Base-by-base conservation (phyloP, 2,888 invertebrate species). In the Matsumyia berberina region DNA sequence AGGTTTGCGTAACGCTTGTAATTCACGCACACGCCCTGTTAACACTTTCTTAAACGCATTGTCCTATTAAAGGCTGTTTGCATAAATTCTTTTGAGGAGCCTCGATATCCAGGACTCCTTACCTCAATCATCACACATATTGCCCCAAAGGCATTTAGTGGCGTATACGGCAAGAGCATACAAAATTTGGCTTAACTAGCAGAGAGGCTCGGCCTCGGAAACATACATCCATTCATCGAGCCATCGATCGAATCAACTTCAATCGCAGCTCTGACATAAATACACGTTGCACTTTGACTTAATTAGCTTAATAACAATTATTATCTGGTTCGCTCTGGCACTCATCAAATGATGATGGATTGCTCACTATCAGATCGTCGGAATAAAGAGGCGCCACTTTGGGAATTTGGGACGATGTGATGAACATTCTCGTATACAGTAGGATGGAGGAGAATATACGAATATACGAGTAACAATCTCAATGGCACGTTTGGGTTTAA, bases 241-340 rank as follows among this genome's bases (percentile, higher is more conserved):
- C 58, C 80, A 76, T 85, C 85, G 85, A 85, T 85, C 85, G 85
- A 85, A 81, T 74, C 78, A 81, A 64, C 80, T 86, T 86, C 77
- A 76, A 66, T 80, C 82, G 78, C 87, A 87, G 88, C 87, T 89
- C 89, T 89, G 89, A 89, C 89, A 89, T 88, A 88, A 88, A 88
- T 88, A 88, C 87, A 88, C 87, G 87, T 88, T 88, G 87, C 88
- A 88, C 87, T 88, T 89, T 88, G 88, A 88, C 88, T 89, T 89
- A 89, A 90, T 90, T 89, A 88, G 88, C 87, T 88, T 88, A 89
- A 89, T 90, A 89, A 90, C 88, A 89, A 90, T 90, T 89, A 90
- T 90, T 90, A 90, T 88, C 67, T 88, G 87, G 87, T 87, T 86
- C 86, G 86, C 74, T 80, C 80, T 85, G 85, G 76, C 80, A 85